phyloP scores from a whole-genome alignment of 2,797 vertebrate species.

The Phalanger gymnotis region DNA sequence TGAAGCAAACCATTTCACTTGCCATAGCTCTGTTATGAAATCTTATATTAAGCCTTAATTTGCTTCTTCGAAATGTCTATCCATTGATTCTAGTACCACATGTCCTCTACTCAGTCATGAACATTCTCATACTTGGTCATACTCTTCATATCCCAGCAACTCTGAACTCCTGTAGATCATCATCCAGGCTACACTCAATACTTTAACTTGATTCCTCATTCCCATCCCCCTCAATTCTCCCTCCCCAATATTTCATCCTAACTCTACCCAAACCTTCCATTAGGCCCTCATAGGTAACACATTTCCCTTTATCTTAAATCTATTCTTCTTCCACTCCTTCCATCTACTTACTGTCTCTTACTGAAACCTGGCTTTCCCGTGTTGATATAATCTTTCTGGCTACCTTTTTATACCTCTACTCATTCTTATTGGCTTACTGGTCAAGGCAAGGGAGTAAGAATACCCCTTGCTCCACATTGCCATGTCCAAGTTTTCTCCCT shows the following conservation, averaged over 20 bases:
- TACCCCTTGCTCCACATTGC: not conserved
- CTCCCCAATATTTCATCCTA: not conserved
- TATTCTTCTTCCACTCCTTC: not conserved
- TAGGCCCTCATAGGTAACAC: not conserved
- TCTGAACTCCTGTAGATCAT: not conserved
- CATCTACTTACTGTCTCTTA: not conserved
- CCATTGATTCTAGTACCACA: not conserved
- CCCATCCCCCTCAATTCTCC: not conserved
- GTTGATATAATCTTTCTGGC: not conserved
- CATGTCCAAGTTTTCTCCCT: not conserved
- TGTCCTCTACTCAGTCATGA: not conserved
- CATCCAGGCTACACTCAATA: not conserved
- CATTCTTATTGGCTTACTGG: not conserved
- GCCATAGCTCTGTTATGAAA: not conserved
- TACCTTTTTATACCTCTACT: not conserved
- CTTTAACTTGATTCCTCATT: not conserved
- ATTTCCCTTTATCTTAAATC: not conserved
- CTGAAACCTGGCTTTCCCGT: not conserved
- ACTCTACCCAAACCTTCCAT: not conserved
- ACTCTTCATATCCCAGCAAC: not conserved
- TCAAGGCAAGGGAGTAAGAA: not conserved
- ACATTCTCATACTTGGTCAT: not conserved
- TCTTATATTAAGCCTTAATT: not conserved
- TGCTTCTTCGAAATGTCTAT: not conserved
- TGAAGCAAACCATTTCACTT: not conserved